Base-by-base conservation (phyloP, 1,140 invertebrate species). In the Achatina immaculata region DNA sequence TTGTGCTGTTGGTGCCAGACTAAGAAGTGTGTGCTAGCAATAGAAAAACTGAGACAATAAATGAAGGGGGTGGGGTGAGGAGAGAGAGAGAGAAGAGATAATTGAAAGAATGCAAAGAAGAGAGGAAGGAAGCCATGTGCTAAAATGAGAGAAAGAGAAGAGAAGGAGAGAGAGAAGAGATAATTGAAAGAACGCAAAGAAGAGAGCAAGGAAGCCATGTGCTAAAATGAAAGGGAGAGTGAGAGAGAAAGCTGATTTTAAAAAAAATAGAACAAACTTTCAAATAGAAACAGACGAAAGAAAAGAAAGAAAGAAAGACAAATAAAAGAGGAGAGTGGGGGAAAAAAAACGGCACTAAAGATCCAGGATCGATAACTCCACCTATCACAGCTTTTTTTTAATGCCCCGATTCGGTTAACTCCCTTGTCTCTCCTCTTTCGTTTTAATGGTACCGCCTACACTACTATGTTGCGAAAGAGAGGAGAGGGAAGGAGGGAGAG, bases 31-130 rank as follows among this genome's bases (percentile, higher is more conserved):
- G 36, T 42, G 42, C 24, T 58, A 78, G 16, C 42, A 42, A 68
- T 38, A 66, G 38, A 78, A 42, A 68, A 42, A 68, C 1, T 43
- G 62, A 68, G 77, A 43, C 38, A 78, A 38, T 31, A 65, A 69
- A n/a, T 21, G 36, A 28, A 48, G 42, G 31, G 55, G 55, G 9
- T 31, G 75, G 24, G 75, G 55, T 19, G 36, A 21, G 55, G 36
- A 21, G 75, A 55, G 36, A 24, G 48, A 36, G 36, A 62, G 51
- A 34, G 9, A 34, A 11, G 24, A 24, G 31, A 42, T 24, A 19
- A 16, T 34, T 28, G 38, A 11, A 40, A 40, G 24, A 19, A 38
- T 36, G 14, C 9, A 9, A 14, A 72, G 31, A 34, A 6, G 40
- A 11, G 28, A 38, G 28, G 62, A 19, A 19, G 11, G 19, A 66